These are phyloP conservation scores for Dermolepida albohirtum DNA, from an alignment of 2,888 invertebrate species.

Conservation along the genomic window DNA sequence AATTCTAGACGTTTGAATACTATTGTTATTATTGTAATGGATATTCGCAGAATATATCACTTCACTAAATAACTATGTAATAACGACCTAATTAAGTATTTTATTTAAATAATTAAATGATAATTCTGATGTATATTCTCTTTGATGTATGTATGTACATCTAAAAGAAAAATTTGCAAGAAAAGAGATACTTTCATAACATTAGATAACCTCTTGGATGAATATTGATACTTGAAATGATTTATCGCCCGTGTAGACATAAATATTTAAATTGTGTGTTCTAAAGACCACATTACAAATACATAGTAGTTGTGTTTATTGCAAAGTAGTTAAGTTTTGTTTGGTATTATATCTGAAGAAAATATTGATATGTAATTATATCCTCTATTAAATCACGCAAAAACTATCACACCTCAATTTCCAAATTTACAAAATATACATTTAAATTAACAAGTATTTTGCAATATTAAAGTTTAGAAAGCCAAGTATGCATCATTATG, in stretches of 20 bases:
- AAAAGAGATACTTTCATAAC: conserved; percentile 6
- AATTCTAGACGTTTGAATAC: neutral
- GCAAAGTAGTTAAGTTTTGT: too few relatives aligned
- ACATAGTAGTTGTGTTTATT: too few relatives aligned
- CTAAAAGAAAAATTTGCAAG: conserved; percentile 26
- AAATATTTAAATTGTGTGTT: conserved; percentile 22
- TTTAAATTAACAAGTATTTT: too few relatives aligned
- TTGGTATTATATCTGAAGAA: too few relatives aligned
- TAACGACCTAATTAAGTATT: conserved; percentile 24
- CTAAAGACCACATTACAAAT: conserved; percentile 1
- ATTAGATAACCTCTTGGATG: conserved; percentile 22
- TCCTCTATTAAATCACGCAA: too few relatives aligned
- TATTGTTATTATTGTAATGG: neutral
- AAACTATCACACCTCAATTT: too few relatives aligned
- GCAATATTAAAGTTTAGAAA: too few relatives aligned
- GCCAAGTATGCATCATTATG: too few relatives aligned
- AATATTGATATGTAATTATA: too few relatives aligned
- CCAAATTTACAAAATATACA: too few relatives aligned
- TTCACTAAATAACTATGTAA: too few relatives aligned
- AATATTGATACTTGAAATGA: conserved; percentile 13
- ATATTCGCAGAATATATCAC: too few relatives aligned
- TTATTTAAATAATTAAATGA: conserved; percentile 24
- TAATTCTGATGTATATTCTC: conserved; percentile 9
- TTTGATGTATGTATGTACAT: conserved; percentile 1
- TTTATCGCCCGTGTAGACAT: conserved; percentile 18